Base-by-base conservation (phyloP, 2,797 vertebrate species). In the Pseudopleuronectes americanus region DNA sequence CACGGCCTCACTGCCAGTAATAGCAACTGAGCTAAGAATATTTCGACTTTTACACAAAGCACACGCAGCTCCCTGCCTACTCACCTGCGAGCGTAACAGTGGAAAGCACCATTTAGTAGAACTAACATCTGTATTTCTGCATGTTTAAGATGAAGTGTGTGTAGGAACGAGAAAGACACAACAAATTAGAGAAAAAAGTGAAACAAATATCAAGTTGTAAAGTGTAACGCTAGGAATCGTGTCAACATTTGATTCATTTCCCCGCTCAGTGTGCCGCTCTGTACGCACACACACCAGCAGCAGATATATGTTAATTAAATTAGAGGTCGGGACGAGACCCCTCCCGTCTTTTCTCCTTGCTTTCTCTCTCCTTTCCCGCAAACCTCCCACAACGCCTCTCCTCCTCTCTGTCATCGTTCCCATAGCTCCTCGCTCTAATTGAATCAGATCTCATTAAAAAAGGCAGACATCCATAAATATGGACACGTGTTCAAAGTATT, bases 371-470 rank as follows among this genome's bases (percentile, higher is more conserved):
- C 8, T 23, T 22, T 64, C 45, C 48, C 52, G 21, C 26, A 9
- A 10, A 38, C 49, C 9, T 64, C 61, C 47, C 17, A 64, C 24
- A 64, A 71, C 41, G 28, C 47, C 54, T 9, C 64, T 51, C 45
- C 64, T 38, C 36, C 54, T 54, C 45, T 70, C 57, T 36, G 59
- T 57, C 60, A 65, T 62, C 76, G 3, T 74, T 78, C 84, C 78
- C 79, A 80, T 60, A 71, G 84, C 76, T 74, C 63, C 31, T 23
- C 33, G 41, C 52, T 86, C 80, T 87, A 88, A 87, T 80, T 83
- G 58, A 84, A 83, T 86, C 52, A 71, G 55, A 63, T 68, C 68
- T 81, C 64, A 79, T 89, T 90, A 77, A 79, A 83, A 83, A 74
- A 72, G 54, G 14, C 67, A 79, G 56, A 61, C 31, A 75, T 61